Conservation (phyloP, 1,140 invertebrate genomes). For the Listronotus oregonensis region DNA sequence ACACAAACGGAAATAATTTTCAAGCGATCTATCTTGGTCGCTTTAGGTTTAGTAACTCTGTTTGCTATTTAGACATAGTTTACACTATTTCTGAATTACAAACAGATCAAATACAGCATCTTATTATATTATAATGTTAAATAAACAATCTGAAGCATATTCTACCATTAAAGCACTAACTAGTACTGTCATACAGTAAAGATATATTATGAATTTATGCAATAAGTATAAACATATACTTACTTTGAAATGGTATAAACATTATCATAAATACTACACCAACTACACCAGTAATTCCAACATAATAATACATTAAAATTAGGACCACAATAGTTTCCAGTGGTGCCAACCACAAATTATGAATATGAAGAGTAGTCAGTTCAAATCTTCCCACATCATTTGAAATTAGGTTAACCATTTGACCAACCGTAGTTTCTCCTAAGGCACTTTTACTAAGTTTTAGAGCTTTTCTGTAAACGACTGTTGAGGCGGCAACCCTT, state of each 20-base stretch:
- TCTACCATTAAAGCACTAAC: no score
- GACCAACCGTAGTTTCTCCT: constrained; percentile 75
- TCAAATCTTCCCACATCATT: constrained; percentile 56
- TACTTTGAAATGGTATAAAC: constrained; percentile 83
- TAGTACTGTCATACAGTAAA: no score
- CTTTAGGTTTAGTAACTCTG: no score
- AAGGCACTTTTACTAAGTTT: constrained; percentile 66
- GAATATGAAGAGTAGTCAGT: constrained; percentile 65
- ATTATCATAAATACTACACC: constrained; percentile 79
- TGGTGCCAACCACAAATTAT: constrained; percentile 68
- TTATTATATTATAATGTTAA: no score
- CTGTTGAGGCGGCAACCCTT: constrained; percentile 55
- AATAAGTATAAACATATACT: constrained; percentile 42
- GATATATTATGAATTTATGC: no score
- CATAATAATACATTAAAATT: constrained; percentile 73
- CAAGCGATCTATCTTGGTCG: no score
- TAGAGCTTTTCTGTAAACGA: constrained; percentile 69
- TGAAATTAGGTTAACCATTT: constrained; percentile 85
- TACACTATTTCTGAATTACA: no score
- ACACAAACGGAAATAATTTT: no score
- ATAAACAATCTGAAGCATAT: no score
- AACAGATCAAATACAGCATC: no score
- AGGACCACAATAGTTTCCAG: constrained; percentile 74
- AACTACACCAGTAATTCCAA: constrained; percentile 73
- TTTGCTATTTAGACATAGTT: no score